Evolutionary conservation across 2,797 vertebrate genomes (phyloP).

Genomic region (Epinephelus awoara): DNA sequence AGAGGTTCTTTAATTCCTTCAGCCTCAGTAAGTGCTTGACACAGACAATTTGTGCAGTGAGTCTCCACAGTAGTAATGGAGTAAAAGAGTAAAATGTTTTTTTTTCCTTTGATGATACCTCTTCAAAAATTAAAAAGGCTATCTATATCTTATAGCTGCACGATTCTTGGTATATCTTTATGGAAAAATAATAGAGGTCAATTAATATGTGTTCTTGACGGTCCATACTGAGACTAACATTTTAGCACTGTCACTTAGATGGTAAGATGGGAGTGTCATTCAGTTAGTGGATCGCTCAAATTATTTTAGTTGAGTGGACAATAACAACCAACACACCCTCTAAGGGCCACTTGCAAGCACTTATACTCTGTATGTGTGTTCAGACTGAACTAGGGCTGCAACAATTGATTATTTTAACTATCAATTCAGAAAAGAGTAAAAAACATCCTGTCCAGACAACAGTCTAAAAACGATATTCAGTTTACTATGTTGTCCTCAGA

Average conservation of each 20-base stretch:
- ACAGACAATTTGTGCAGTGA: conserved; percentile 35
- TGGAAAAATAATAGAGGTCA: conserved; percentile 14
- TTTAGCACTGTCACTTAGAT: background rate
- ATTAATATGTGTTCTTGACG: background rate
- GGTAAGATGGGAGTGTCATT: background rate
- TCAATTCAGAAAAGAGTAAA: background rate
- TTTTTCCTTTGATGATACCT: conserved; percentile 35
- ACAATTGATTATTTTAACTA: background rate
- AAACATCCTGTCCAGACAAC: too few relatives aligned
- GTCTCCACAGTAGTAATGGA: conserved; percentile 30
- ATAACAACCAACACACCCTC: conserved; percentile 1
- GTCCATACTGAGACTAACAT: background rate
- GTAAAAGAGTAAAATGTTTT: conserved; percentile 28
- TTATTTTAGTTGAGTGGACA: background rate
- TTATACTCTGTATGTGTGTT: background rate
- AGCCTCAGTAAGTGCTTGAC: conserved; percentile 27
- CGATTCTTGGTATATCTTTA: conserved; percentile 10
- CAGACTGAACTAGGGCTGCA: background rate
- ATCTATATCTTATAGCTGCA: conserved; percentile 8
- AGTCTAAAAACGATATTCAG: too few relatives aligned
- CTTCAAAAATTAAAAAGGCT: conserved; percentile 36
- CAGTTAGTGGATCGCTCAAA: background rate
- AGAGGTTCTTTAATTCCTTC: conserved; percentile 29
- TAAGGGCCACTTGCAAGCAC: background rate
- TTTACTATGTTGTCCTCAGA: too few relatives aligned